These are phyloP conservation scores for Trichomycterus rosablanca DNA, from an alignment of 2,113 vertebrate species.

Conservation along the genomic window DNA sequence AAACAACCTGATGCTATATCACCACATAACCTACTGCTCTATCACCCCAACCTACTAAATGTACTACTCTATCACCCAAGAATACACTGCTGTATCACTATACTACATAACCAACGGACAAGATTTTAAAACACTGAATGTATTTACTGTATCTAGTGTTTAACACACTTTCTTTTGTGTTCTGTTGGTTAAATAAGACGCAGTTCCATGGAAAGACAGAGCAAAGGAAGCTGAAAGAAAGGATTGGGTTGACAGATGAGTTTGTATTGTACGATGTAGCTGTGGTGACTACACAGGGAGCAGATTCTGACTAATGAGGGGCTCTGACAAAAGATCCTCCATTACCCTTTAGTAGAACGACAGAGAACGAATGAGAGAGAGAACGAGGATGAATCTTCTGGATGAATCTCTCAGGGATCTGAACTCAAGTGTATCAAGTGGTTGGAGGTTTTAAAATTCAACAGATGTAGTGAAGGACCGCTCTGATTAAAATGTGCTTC, in stretches of 20 bases:
- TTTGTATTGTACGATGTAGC: conserved; percentile 26
- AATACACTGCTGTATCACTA: too few species aligned
- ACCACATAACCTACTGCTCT: too few species aligned
- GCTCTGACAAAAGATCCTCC: conserved; percentile 30
- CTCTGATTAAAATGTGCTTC: neutral
- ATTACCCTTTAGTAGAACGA: conserved; percentile 5
- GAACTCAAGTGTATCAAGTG: conserved; percentile 3
- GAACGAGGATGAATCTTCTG: neutral
- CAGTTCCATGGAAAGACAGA: too few species aligned
- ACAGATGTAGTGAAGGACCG: neutral
- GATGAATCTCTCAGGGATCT: conserved; percentile 8
- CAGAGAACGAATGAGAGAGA: neutral
- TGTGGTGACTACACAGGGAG: conserved; percentile 13
- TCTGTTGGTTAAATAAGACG: too few species aligned
- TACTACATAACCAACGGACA: too few species aligned
- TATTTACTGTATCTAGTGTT: too few species aligned
- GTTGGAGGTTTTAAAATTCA: conserved; percentile 1
- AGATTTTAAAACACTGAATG: too few species aligned
- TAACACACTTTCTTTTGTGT: too few species aligned
- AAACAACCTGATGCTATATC: too few species aligned
- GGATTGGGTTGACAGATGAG: conserved; percentile 28
- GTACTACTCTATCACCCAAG: too few species aligned
- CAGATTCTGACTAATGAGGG: conserved; percentile 38
- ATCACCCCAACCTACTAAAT: too few species aligned
- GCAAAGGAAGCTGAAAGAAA: neutral